Percentiles rank a stretch among this genome's conserved stretches.
Conservation (phyloP, 2,888 invertebrate genomes). For the Perdita meconis region DNA sequence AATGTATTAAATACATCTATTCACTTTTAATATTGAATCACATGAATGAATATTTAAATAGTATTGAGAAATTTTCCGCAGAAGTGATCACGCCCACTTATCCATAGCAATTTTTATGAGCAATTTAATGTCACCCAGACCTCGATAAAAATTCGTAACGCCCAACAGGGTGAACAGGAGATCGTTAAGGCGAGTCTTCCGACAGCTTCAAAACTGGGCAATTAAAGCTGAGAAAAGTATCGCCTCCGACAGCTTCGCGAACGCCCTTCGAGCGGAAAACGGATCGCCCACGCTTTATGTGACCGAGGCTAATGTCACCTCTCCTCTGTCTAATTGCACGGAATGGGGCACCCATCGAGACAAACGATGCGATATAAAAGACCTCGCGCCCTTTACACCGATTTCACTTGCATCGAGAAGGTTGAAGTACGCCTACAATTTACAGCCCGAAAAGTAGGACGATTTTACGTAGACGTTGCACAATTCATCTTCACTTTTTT, state of each 20-base stretch:
- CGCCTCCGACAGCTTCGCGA: slow-evolving; percentile 43
- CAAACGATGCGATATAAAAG: slow-evolving; percentile 62
- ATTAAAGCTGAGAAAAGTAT: slow-evolving; percentile 56
- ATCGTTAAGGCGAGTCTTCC: slow-evolving; percentile 16
- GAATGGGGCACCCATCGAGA: slow-evolving; percentile 72
- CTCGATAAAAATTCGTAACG: background rate
- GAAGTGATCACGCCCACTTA: no score
- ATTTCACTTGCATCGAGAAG: slow-evolving; percentile 42
- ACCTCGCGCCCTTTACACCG: slow-evolving; percentile 45
- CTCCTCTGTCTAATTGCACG: slow-evolving; percentile 74
- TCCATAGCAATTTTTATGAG: background rate
- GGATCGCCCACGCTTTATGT: slow-evolving; percentile 54
- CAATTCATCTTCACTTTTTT: no score
- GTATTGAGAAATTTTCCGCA: no score
- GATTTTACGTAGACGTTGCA: background rate
- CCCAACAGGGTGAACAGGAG: slow-evolving; percentile 1
- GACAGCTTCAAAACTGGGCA: slow-evolving; percentile 29
- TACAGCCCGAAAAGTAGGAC: slow-evolving; percentile 39
- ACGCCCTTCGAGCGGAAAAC: slow-evolving; percentile 47
- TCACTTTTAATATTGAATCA: no score
- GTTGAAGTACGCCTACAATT: slow-evolving; percentile 27
- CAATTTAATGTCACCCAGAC: slow-evolving; percentile 8
- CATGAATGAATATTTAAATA: no score
- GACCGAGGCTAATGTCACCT: slow-evolving; percentile 60
- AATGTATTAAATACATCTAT: no score